Conservation (phyloP, 2,797 vertebrate species). For the Rhinatrema bivittatum region DNA sequence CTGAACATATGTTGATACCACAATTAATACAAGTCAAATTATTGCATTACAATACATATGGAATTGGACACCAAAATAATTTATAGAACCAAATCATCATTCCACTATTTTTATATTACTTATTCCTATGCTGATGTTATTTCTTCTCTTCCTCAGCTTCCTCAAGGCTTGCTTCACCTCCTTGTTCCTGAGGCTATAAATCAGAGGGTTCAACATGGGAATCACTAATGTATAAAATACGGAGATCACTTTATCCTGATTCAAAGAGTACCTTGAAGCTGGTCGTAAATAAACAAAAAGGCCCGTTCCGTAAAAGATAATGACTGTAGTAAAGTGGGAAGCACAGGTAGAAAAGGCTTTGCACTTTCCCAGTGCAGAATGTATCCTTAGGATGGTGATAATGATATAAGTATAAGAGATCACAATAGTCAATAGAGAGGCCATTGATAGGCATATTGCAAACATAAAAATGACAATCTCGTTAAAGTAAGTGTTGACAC, state of each 20-base stretch:
- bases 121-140: too few relatives aligned
- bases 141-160: too few relatives aligned
- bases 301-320: constrained; percentile 6
- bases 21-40: too few relatives aligned
- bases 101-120: too few relatives aligned
- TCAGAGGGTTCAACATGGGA: constrained; percentile 6
- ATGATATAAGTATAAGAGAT: constrained; percentile 1
- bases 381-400: constrained; percentile 1
- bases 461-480: background rate
- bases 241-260: background rate
- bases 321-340: constrained; percentile 2
- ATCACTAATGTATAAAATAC: constrained; percentile 4
- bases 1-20: too few relatives aligned
- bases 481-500: background rate
- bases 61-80: too few relatives aligned
- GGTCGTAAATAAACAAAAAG: constrained; percentile 8
- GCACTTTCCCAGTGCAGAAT: constrained; percentile 2
- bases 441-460: constrained; percentile 3
- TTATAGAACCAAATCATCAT: too few relatives aligned
- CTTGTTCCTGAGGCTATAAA: constrained; percentile 7
- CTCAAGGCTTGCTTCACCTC: background rate
- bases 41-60: too few relatives aligned
- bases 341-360: constrained; percentile 2
- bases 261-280: background rate
- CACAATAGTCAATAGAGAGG: background rate